Base-by-base conservation (phyloP, 2,113 vertebrate species). In the Fulica atra region DNA sequence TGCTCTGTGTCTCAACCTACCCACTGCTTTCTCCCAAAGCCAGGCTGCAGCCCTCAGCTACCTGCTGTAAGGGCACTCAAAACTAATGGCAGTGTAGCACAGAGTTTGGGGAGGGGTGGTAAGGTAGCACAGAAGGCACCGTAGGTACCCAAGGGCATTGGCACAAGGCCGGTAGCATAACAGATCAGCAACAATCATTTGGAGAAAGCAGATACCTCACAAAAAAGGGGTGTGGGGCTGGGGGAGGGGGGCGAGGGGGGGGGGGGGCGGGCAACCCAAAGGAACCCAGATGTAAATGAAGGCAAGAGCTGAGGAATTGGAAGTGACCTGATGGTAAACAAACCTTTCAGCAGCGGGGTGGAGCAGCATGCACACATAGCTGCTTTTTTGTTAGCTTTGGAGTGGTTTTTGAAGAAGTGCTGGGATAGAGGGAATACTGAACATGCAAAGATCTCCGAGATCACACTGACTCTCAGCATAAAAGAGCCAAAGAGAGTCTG, bases 171-270 rank as follows among this genome's bases (percentile, higher is more conserved):
- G 46, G 35, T 44, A 77, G 35, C 20, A 1, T 29, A 80, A 24
- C 9, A 80, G n/a, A 87, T n/a, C 15, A 73, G 11, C 6, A 73
- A 48, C 10, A 69, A 16, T 54, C 23, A 36, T 6, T 2, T 23
- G 51, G 50, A 80, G 50, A 83, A 76, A 61, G 40, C 14, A 29
- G 16, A 69, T 12, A 15, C 20, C 35, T 56, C 50, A 20, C 4
- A 0, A 10, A 11, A 48, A 57, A 24, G 24, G 18, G 1, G 1
- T 38, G 29, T 35, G 18, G 33, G 42, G 9, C 10, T 25, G 29
- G 9, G 9, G 26, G 11, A 23, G 19, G 4, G 20, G 4, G 5
- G n/a, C n/a, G n/a, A n/a, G 4, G 20, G 4, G 5, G n/a, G 2
- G 8, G 2, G 3, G 16, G 3, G 20, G 5, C 4, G 2, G 9